These are phyloP conservation scores for Morbakka virulenta DNA, from an alignment of 30 jellyfish, hydroid and myxozoan species.

Conservation along the genomic window DNA sequence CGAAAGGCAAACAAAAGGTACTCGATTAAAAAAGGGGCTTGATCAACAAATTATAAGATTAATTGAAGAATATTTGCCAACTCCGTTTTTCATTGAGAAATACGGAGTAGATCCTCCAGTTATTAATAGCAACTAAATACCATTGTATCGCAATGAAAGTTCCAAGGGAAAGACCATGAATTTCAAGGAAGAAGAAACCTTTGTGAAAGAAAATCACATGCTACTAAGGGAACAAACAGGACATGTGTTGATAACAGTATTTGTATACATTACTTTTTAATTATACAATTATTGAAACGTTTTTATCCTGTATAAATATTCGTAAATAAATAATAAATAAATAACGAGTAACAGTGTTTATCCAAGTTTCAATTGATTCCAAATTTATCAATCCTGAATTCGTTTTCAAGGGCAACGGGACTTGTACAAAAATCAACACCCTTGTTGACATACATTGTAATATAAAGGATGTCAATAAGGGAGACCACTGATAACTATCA, in stretches of 20 bases:
- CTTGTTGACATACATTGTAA: slow-evolving; percentile 15
- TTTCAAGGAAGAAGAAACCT: slow-evolving; percentile 35
- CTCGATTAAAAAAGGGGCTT: slow-evolving; percentile 51
- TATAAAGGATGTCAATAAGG: no score
- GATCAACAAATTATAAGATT: slow-evolving; percentile 31
- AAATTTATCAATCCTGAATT: slow-evolving; percentile 32
- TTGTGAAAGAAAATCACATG: slow-evolving; percentile 47
- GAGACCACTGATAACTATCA: no score
- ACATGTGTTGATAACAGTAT: no score
- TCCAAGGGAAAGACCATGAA: no score
- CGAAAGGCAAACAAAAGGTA: slow-evolving; percentile 64
- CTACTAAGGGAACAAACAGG: slow-evolving; percentile 58
- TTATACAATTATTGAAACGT: no score
- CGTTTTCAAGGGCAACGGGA: slow-evolving; percentile 55
- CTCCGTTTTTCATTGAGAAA: slow-evolving; percentile 44
- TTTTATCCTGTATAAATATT: no score
- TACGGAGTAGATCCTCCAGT: slow-evolving; percentile 80
- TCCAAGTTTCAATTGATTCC: slow-evolving; percentile 3
- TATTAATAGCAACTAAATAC: slow-evolving; percentile 70
- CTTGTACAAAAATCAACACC: slow-evolving; percentile 19
- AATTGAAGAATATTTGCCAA: slow-evolving; percentile 49
- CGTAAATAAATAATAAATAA: no score
- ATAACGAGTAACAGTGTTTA: slow-evolving; percentile 29
- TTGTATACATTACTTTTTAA: no score
- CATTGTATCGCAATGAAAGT: slow-evolving; percentile 60